Conservation (phyloP, 1,140 invertebrate species). For the Whitmania pigra region DNA sequence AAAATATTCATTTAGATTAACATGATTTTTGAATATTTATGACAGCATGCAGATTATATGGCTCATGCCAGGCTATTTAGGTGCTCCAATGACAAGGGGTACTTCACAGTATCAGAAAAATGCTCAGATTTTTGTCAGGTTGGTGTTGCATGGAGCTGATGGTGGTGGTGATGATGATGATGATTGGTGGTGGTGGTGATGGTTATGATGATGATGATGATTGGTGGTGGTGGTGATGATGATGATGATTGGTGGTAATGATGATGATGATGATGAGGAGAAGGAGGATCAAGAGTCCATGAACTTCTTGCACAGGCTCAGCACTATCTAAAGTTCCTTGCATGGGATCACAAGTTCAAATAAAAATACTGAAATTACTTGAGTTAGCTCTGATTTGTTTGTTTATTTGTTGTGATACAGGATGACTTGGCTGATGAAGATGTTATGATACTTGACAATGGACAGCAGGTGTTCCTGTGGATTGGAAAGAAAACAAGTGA, state of each 20-base stretch:
- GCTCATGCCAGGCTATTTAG: constrained; percentile 84
- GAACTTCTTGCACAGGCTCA: not conserved
- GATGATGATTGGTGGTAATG: not conserved
- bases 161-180: not conserved
- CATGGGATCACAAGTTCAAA: not conserved
- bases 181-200: not conserved
- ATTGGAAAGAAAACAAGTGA: constrained; percentile 87
- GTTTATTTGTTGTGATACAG: constrained; percentile 40
- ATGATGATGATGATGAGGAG: too few species aligned
- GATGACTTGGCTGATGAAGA: constrained; percentile 98
- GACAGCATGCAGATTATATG: constrained; percentile 74
- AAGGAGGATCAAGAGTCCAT: not conserved
- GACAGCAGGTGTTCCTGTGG: constrained; percentile 95
- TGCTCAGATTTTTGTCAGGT: constrained; percentile 99
- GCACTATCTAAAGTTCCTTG: not conserved
- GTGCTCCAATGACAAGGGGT: constrained; percentile 98
- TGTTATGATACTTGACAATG: constrained; percentile 98
- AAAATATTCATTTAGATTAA: constrained; percentile 11
- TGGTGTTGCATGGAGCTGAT: constrained; percentile 24
- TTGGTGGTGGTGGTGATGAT: too few species aligned
- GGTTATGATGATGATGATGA: too few species aligned
- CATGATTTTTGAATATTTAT: not conserved
- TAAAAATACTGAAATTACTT: not conserved
- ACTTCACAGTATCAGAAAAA: constrained; percentile 97
- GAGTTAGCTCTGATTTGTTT: too few species aligned